A percentile compares a stretch with the other conserved stretches of the same genome.
phyloP scores from a whole-genome alignment of 2,797 vertebrate species.

The Oceanodroma leucorhoa region DNA sequence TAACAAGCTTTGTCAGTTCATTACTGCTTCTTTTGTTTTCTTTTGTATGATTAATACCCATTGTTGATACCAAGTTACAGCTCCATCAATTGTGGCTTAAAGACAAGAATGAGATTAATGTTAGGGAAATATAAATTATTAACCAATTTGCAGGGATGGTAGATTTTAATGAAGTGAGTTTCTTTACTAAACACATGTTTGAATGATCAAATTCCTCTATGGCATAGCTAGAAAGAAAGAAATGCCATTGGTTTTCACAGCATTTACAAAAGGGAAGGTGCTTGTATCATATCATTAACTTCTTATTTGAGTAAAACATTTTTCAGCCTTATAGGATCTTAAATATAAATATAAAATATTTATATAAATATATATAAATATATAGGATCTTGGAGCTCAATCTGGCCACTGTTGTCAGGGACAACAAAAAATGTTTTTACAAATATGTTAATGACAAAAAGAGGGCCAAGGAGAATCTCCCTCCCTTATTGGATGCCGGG shows the following conservation, averaged over 20 bases:
- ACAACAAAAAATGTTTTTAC: too few species aligned
- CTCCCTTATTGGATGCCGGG: too few species aligned
- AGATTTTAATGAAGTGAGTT: conserved; percentile 1
- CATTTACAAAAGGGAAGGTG: background rate
- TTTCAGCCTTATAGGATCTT: background rate
- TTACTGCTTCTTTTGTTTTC: conserved; percentile 4
- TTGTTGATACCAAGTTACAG: background rate
- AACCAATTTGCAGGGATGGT: background rate
- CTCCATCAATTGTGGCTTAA: background rate
- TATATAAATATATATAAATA: too few species aligned
- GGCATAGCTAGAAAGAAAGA: background rate
- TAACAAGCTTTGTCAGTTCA: conserved; percentile 18
- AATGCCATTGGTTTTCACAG: background rate
- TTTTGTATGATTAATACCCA: conserved; percentile 11
- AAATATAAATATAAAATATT: too few species aligned
- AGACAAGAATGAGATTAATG: background rate
- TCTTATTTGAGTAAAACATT: background rate
- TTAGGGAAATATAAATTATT: background rate
- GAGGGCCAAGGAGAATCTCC: too few species aligned
- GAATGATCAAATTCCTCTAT: background rate
- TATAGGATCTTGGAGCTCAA: too few species aligned
- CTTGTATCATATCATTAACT: background rate
- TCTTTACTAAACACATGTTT: background rate
- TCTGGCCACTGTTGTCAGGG: too few species aligned
- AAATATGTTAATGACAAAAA: too few species aligned